Evolutionary conservation across 2,797 vertebrate species (phyloP), one percentile per base, ranked within the genome.

Genomic region (Myripristis murdjan): DNA sequence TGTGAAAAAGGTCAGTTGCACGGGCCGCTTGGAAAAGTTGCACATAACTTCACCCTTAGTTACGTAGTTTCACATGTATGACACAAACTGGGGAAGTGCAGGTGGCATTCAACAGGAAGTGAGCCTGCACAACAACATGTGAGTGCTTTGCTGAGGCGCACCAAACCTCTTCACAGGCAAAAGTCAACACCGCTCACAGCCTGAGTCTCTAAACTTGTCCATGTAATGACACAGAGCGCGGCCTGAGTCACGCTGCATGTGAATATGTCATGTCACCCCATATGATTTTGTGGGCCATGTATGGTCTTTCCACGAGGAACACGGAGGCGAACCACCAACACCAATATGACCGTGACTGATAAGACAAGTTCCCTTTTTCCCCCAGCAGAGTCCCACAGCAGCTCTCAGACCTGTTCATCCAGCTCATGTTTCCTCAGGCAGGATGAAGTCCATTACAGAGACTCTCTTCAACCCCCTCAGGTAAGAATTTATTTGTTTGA

Each of bases 331-430:
- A 46, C 59, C 47, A 81, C 53, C 83, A 74, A 81, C 53, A 69
- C 2, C 48, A 68, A 73, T 81, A 85, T 91, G 89, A 88, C 81
- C 0, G 20, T 92, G 91, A 93, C 83, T 91, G 76, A 84, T 76
- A 31, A 53, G 26, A 18, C 43, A 71, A 86, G 75, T 93, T 93
- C 91, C 86, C 53, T 63, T 83, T 92, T 52, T 1, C 16, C 9
- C 15, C 31, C 18, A 18, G 0, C 18, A 18, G 0, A 26, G 6
- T 66, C 22, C 22, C 54, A 0, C 37, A 57, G 26, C 33, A 20
- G 39, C 76, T 79, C 63, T 43, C 43, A 69, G 4, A 20, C 51
- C 31, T 49, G 11, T 55, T 65, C 14, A 1, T 51, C 22, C n/a
- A 47, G 15, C 35, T 76, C 12, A 46, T 18, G 18, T 28, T 49